These are phyloP conservation scores for Phymatocera aterrima DNA, from an alignment of 2,888 invertebrate species.

Conservation along the genomic window DNA sequence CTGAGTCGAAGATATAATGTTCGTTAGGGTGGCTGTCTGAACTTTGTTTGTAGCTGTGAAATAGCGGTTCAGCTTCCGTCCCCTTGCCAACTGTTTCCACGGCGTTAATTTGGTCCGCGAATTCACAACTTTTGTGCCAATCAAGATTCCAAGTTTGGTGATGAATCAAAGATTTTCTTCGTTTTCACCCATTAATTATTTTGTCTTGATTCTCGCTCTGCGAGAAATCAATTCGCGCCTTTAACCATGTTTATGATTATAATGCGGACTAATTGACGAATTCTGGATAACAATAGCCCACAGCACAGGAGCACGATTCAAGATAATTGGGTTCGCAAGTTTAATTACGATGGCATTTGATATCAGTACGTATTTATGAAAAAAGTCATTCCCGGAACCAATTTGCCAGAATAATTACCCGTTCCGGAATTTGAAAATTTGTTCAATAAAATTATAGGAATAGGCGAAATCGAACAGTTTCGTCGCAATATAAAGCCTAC, in stretches of 20 bases:
- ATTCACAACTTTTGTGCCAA: not conserved
- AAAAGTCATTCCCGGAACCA: too few relatives aligned
- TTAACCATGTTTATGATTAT: too few relatives aligned
- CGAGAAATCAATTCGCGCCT: not conserved
- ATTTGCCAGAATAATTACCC: too few relatives aligned
- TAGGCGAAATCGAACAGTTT: not conserved
- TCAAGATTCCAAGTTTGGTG: not conserved
- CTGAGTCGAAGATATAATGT: not conserved
- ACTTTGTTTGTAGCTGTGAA: not conserved
- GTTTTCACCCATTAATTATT: not conserved
- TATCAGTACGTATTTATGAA: too few relatives aligned
- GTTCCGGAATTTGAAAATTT: too few relatives aligned
- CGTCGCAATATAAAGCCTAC: not conserved
- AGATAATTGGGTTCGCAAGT: too few relatives aligned
- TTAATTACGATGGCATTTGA: too few relatives aligned
- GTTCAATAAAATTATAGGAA: not conserved
- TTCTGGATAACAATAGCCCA: too few relatives aligned
- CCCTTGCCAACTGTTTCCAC: not conserved
- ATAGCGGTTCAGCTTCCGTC: not conserved
- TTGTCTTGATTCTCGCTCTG: not conserved
- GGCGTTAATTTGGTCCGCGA: not conserved
- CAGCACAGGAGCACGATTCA: too few relatives aligned
- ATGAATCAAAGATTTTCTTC: not conserved
- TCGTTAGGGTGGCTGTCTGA: not conserved
- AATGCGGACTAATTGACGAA: too few relatives aligned